Conservation (phyloP, 2,797 vertebrate genomes). For the Euphonia xanthogaster region DNA sequence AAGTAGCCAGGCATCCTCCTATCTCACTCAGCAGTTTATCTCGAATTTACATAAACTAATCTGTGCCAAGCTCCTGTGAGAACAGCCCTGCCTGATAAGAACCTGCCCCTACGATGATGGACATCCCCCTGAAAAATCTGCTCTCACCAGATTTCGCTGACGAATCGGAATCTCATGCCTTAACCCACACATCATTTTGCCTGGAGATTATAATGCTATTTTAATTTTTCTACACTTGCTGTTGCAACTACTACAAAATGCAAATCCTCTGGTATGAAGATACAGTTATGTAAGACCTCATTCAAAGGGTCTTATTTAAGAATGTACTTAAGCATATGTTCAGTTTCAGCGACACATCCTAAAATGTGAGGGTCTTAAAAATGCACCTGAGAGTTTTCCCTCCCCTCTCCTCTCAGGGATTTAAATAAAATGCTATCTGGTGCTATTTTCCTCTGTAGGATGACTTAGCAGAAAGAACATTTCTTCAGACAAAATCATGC, state of each 20-base stretch:
- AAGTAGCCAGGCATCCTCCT: slow-evolving; percentile 3
- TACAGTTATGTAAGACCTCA: slow-evolving; percentile 34
- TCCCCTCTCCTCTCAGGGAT: neutral
- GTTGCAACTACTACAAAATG: slow-evolving; percentile 36
- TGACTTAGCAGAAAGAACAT: slow-evolving; percentile 49
- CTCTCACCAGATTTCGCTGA: slow-evolving; percentile 8
- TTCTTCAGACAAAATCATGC: neutral
- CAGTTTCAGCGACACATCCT: neutral
- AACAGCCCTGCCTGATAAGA: neutral
- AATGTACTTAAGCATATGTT: slow-evolving; percentile 10
- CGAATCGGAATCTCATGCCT: neutral
- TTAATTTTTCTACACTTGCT: slow-evolving; percentile 39
- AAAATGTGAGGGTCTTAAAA: slow-evolving; percentile 32
- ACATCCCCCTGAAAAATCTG: neutral
- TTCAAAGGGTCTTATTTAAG: slow-evolving; percentile 30
- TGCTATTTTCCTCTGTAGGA: slow-evolving; percentile 4
- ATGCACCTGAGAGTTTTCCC: neutral
- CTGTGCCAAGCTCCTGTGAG: neutral
- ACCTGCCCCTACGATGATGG: neutral
- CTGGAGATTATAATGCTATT: slow-evolving; percentile 48
- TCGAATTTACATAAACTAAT: neutral
- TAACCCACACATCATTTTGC: slow-evolving; percentile 36
- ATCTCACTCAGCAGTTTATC: slow-evolving; percentile 8
- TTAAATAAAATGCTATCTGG: neutral
- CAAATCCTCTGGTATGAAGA: slow-evolving; percentile 40